Percentiles rank a stretch among this genome's conserved stretches.
Conservation (phyloP, 2,797 vertebrate genomes). For the Limnodromus scolopaceus region DNA sequence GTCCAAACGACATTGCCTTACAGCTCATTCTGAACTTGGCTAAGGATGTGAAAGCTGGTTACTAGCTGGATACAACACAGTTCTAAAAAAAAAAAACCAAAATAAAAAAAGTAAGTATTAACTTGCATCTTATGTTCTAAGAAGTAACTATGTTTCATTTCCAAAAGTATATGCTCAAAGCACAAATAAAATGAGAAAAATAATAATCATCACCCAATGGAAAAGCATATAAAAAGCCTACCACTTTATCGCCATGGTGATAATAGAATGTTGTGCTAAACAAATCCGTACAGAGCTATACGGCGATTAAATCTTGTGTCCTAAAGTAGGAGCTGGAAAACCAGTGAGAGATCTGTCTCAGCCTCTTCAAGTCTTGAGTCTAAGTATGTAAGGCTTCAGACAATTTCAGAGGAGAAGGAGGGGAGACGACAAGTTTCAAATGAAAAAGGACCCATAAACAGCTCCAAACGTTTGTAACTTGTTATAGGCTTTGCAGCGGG, state of each 20-base stretch:
- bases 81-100: background rate
- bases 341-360: background rate
- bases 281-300: background rate
- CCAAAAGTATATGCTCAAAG: background rate
- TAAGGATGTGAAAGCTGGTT: background rate
- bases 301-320: slow-evolving; percentile 23
- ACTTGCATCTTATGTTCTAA: background rate
- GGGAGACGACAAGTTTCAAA: background rate
- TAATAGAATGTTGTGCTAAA: slow-evolving; percentile 51
- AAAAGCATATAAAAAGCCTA: slow-evolving; percentile 38
- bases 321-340: background rate
- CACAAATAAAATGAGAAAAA: slow-evolving; percentile 38
- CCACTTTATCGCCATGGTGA: slow-evolving; percentile 63
- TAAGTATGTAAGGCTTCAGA: background rate
- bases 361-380: background rate
- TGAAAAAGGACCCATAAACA: background rate
- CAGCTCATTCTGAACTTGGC: background rate
- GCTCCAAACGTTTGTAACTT: background rate
- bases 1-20: background rate
- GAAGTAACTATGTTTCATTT: slow-evolving; percentile 26
- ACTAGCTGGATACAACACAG: background rate
- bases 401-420: background rate
- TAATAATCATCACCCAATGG: background rate
- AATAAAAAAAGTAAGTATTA: background rate
- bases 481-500: background rate